Evolutionary conservation across 2,797 vertebrate species (phyloP).

Genomic region (Pipistrellus pygmaeus): DNA sequence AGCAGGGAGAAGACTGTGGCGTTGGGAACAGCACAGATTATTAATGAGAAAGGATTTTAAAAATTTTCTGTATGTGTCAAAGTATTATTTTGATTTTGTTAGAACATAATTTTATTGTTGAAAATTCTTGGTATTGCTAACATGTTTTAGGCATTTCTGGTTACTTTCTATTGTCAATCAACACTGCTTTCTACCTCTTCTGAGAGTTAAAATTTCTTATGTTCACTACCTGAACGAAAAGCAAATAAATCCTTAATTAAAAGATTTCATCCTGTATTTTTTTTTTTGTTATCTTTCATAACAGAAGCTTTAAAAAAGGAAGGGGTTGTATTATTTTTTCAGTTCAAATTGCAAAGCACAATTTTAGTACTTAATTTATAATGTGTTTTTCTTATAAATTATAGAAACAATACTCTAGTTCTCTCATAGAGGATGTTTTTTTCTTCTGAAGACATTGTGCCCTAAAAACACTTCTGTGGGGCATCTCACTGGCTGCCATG

Average conservation of each 20-base stretch:
- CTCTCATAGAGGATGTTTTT: conserved; percentile 1
- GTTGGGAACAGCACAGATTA: not conserved
- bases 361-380: not conserved
- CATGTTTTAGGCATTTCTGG: not conserved
- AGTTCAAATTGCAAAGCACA: not conserved
- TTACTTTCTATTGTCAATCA: not conserved
- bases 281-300: not conserved
- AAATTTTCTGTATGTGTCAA: not conserved
- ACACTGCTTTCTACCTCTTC: not conserved
- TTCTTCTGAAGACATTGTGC: conserved; percentile 17
- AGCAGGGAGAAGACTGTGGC: rapidly evolving
- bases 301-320: not conserved
- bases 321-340: not conserved
- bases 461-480: conserved; percentile 26
- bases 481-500: not conserved
- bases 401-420: not conserved
- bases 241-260: not conserved
- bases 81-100: not conserved
- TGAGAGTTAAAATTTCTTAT: not conserved
- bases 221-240: not conserved
- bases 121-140: not conserved
- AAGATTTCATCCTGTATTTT: not conserved
- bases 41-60: not conserved
- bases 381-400: not conserved
- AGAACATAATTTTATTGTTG: not conserved